Evolutionary conservation across 2,113 vertebrate species (phyloP), one percentile per base, ranked within the genome.

Genomic region (Phodopus roborovskii): DNA sequence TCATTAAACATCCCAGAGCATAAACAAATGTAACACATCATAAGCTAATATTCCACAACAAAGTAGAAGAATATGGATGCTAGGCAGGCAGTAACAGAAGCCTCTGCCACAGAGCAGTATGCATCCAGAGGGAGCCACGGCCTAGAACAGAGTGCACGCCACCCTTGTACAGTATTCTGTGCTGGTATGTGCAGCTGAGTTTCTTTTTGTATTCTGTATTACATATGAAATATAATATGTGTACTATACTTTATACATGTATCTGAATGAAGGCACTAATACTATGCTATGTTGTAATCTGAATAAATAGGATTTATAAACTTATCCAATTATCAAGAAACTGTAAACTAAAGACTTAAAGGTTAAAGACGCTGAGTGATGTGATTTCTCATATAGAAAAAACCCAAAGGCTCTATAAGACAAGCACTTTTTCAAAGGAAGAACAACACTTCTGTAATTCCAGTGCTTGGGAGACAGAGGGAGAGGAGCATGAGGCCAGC

Each of bases 61-160:
- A 36, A 71, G 56, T 26, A 36, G 39, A 28, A 7, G 73, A 45
- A 30, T 36, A 50, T n/a, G 30, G 42, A n/a, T 70, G 64, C 64
- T 22, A 45, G 58, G 5, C 45, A 36, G 64, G 30, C 84, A 86
- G 64, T 30, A 48, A 7, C 45, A 36, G 6, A 26, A 9, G 7
- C 81, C 90, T 28, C 16, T 74, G 8, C 33, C 30, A 5, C 36
- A 26, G 50, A 16, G 8, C 53, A 7, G 0, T 2, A 36, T 3
- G 5, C 7, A 48, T 62, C 1, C 75, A 86, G 9, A 50, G 62
- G 58, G 75, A 15, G 15, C 16, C 16, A 30, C n/a, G 39, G 39
- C 58, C 9, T 30, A n/a, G 36, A 24, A 7, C 7, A 5, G 0
- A 1, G 30, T 1, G 7, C 19, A 45, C n/a, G 0, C 15, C 58